A percentile compares a stretch with the other conserved stretches of the same genome.
phyloP scores from a whole-genome alignment of 2,797 vertebrate species.

The Otolemur crassicaudatus region DNA sequence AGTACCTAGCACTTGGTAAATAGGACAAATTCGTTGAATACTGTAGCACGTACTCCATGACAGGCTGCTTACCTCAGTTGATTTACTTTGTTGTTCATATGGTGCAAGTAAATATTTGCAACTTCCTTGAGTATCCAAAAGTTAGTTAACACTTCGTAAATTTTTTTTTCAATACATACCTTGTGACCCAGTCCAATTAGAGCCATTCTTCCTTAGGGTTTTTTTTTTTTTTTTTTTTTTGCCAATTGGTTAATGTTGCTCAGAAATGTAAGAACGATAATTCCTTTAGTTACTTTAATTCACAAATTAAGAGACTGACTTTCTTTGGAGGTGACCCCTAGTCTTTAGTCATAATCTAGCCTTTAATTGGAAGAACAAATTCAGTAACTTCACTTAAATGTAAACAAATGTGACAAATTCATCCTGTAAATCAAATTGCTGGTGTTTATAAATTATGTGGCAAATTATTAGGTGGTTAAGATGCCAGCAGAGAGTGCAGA shows the following conservation, averaged over 20 bases:
- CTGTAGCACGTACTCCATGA: background rate
- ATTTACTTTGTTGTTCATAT: conserved; percentile 13
- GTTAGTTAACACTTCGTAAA: conserved; percentile 17
- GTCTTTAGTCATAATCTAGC: background rate
- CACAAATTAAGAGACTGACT: conserved; percentile 20
- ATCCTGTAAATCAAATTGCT: conserved; percentile 25
- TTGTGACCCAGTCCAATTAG: background rate
- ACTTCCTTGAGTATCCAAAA: background rate
- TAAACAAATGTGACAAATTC: conserved; percentile 11
- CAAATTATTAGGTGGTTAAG: background rate
- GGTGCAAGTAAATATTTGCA: conserved; percentile 11
- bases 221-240: background rate
- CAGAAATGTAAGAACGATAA: background rate
- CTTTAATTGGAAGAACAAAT: conserved; percentile 39
- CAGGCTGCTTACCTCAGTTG: background rate
- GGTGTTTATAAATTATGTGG: conserved; percentile 30
- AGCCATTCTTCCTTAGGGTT: background rate
- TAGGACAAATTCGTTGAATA: background rate
- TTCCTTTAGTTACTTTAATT: background rate
- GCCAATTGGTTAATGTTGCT: background rate
- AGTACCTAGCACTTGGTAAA: background rate
- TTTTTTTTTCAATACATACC: background rate
- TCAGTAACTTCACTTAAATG: background rate
- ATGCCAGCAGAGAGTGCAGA: background rate
- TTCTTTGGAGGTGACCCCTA: conserved; percentile 4